Evolutionary conservation across 2,113 vertebrate species (phyloP).

Genomic region (Aldabrachelys gigantea): DNA sequence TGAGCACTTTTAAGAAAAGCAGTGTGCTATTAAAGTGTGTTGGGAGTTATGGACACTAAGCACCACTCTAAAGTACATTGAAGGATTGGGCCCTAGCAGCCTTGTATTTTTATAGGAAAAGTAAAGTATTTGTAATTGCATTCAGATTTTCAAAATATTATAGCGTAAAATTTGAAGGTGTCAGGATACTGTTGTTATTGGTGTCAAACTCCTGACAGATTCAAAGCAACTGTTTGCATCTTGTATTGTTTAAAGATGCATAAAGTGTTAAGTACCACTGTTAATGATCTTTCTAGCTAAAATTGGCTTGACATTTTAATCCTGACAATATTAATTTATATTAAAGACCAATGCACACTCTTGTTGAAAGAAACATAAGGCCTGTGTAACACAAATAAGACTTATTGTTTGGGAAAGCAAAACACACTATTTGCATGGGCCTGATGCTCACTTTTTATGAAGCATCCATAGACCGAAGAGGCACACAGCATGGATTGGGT

Average conservation of each 20-base stretch:
- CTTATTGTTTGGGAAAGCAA: conserved; percentile 30
- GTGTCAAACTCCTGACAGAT: background rate
- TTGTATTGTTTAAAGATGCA: background rate
- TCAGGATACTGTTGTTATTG: background rate
- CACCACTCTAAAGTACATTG: background rate
- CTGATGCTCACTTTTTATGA: conserved; percentile 46
- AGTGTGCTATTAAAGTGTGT: background rate
- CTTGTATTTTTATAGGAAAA: background rate
- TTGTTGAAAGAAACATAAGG: conserved; percentile 35
- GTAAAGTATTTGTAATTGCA: background rate
- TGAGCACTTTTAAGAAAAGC: background rate
- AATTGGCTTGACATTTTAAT: background rate
- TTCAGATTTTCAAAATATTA: background rate
- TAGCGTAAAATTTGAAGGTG: background rate
- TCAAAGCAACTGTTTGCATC: background rate
- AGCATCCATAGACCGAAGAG: background rate
- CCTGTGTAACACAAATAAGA: conserved; percentile 7
- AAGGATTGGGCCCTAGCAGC: background rate
- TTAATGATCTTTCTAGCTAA: background rate
- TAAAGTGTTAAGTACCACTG: background rate
- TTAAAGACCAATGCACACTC: background rate
- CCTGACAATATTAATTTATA: background rate
- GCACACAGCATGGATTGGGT: conserved; percentile 45
- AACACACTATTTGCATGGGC: conserved; percentile 41
- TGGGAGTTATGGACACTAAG: background rate